Evolutionary conservation across 1,140 invertebrate genomes (phyloP), one percentile per base, ranked within the genome.

Genomic region (Pectinophora gossypiella): DNA sequence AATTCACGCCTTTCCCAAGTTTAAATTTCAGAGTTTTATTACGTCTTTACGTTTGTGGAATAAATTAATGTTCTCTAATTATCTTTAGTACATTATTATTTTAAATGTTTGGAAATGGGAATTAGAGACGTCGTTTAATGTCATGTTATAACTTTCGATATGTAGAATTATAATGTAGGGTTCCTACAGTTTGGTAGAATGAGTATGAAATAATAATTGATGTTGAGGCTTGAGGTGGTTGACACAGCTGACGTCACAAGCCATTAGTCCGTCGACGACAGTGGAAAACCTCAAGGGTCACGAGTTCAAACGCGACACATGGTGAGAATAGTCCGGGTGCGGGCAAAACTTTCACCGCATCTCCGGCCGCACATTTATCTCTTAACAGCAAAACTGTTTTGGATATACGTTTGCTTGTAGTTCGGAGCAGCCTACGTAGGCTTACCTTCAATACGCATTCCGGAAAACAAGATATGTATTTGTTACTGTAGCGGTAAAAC

Each of bases 231-330:
- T 12, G 10, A 7, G 36, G 35, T 43, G 42, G 19, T 20, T 44
- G 3, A n/a, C 40, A 10, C 65, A 63, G 59, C 59, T 66, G 60
- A 68, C 61, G 68, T 71, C 61, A 63, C 51, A 63, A 55, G 59
- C 61, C 59, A 74, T 71, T 74, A 71, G 61, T 68, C 50, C 56
- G 50, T 27, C 45, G 58, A 49, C 59, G 65, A 73, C 65, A 71
- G 57, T 58, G 50, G 68, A 68, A 69, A 71, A 71, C 71, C 71
- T 71, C 68, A 73, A 71, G 68, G 68, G 68, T 64, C 68, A 61
- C 56, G 55, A 69, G 67, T 64, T 64, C 58, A 59, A 47, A 65
- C 22, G 54, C 62, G 57, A 62, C 65, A 71, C 54, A 71, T 71
- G 68, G 63, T 64, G 68, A 51, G 62, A 69, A 69, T 67, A 69